A percentile compares a stretch with the other conserved stretches of the same genome.
Conservation (phyloP, 1,140 invertebrate species). For the Dolichoris vasculosae region DNA sequence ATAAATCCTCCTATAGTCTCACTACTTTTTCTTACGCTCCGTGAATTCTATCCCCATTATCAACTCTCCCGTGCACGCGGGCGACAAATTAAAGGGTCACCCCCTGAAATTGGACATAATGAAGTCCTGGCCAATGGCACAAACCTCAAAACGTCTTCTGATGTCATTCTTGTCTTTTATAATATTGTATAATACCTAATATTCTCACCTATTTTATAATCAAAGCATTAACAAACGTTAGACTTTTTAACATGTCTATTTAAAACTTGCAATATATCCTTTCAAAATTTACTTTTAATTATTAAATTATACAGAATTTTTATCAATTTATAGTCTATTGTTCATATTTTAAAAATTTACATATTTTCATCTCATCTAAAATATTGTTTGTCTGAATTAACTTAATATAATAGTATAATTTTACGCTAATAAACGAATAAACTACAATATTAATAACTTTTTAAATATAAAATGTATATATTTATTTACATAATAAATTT, state of each 20-base stretch:
- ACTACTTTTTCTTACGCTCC: slow-evolving; percentile 19
- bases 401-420: no score
- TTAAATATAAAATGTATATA: no score
- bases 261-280: neutral
- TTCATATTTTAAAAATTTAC: no score
- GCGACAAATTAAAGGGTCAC: slow-evolving; percentile 49
- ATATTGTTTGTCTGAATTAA: no score
- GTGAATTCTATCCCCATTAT: slow-evolving; percentile 44
- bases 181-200: neutral
- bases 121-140: slow-evolving; percentile 43
- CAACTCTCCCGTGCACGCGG: slow-evolving; percentile 28
- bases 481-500: no score
- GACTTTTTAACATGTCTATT: neutral
- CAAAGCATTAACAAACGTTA: neutral
- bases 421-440: no score
- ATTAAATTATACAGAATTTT: neutral
- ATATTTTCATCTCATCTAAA: no score
- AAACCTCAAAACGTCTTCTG: slow-evolving; percentile 25
- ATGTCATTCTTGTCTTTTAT: slow-evolving; percentile 11
- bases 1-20: slow-evolving; percentile 42
- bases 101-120: slow-evolving; percentile 45
- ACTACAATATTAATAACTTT: no score
- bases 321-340: no score
- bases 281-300: neutral
- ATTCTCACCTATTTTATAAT: neutral